Conservation (phyloP, 1,140 invertebrate genomes). For the Drosophila nikananu region DNA sequence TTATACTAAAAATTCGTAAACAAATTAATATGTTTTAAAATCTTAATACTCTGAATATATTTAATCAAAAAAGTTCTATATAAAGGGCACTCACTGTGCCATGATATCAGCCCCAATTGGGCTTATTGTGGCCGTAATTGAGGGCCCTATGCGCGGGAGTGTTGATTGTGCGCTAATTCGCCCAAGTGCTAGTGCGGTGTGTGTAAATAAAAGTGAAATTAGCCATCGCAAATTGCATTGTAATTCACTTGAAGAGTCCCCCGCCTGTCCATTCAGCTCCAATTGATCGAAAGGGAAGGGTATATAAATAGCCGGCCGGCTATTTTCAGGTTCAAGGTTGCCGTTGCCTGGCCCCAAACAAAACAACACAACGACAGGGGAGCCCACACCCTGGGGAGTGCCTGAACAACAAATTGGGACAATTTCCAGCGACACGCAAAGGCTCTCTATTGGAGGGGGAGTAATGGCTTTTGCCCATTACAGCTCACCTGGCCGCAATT, state of each 20-base stretch:
- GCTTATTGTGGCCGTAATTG: slow-evolving; percentile 34
- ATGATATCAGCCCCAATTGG: slow-evolving; percentile 36
- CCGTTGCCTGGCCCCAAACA: slow-evolving; percentile 12
- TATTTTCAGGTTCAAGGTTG: slow-evolving; percentile 57
- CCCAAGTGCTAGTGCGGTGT: slow-evolving; percentile 17
- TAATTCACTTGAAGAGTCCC: slow-evolving; percentile 53
- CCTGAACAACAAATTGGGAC: slow-evolving; percentile 40
- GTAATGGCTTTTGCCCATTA: slow-evolving; percentile 29
- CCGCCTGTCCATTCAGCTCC: neutral
- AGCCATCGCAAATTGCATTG: slow-evolving; percentile 63
- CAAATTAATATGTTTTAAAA: neutral
- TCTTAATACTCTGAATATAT: neutral
- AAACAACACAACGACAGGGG: neutral
- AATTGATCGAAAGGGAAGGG: slow-evolving; percentile 23
- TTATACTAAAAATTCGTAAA: neutral
- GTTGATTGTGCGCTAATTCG: slow-evolving; percentile 62
- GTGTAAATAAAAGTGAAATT: slow-evolving; percentile 75
- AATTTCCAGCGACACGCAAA: slow-evolving; percentile 36
- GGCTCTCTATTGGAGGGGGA: neutral
- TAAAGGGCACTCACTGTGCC: neutral
- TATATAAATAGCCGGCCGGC: slow-evolving; percentile 25
- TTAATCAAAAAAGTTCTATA: neutral
- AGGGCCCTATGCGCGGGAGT: slow-evolving; percentile 41
- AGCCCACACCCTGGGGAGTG: slow-evolving; percentile 9
- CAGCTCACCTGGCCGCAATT: slow-evolving; percentile 31